Base-by-base conservation (phyloP, 1,140 invertebrate species). In the Chymomyza costata region DNA sequence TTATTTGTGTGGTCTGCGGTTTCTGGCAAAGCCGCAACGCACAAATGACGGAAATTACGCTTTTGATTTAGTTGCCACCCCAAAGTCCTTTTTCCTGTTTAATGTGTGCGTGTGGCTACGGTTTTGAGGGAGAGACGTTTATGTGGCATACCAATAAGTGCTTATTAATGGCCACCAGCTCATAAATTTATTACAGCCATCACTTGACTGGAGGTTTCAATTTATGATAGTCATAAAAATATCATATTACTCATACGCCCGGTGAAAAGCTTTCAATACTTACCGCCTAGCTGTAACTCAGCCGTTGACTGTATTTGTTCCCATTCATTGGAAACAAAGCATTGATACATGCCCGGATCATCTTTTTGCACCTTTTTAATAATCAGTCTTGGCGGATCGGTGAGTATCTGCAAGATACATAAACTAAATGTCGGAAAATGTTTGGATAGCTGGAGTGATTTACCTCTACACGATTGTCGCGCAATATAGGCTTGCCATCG, bases 231-330 rank as follows among this genome's bases (percentile, higher is more conserved):
- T 31, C 21, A 37, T 41, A 34, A 54, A 32, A 51, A 51, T 62
- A 14, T n/a, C n/a, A n/a, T 25, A 46, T 45, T 58, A 18, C 35
- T 40, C 7, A 51, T 57, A 41, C 46, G 45, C 35, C 40, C 15
- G 54, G 14, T 25, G n/a, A n/a, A n/a, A n/a, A n/a, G 19, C 3
- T 39, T 28, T 5, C 21, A 25, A 17, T 18, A n/a, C 65, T 60
- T 30, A 96, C 94, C 93, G 65, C 95, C 94, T 56, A 97, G 90
- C 59, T 92, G 88, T 6, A 96, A 88, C 81, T 95, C 93, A 0
- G 94, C 90, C 7, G 91, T 92, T 0, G 93, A 93, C 80, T 95
- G 93, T 14, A 92, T 92, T 87, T 95, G 93, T 74, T 95, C 93
- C 84, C 91, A 93, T 51, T 94, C 92, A 66, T 95, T 94, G 60